phyloP scores from a whole-genome alignment of 2,113 vertebrate genomes.

The Castor canadensis region DNA sequence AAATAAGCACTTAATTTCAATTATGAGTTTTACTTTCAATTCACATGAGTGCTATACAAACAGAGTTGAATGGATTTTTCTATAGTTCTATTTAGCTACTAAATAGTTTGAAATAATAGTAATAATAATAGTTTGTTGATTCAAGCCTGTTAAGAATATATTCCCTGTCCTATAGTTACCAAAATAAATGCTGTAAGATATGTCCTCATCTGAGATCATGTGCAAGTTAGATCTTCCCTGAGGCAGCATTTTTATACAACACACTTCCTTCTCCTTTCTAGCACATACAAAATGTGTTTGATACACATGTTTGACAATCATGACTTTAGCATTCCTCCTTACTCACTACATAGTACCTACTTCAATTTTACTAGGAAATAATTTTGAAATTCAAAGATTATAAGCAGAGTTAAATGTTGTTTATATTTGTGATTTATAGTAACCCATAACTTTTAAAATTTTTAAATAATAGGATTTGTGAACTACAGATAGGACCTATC shows the following conservation, averaged over 20 bases:
- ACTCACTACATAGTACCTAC: background rate
- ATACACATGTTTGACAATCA: background rate
- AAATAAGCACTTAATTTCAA: constrained; percentile 24
- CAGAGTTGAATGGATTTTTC: background rate
- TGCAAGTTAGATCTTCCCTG: background rate
- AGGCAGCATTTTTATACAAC: background rate
- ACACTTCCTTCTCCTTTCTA: background rate
- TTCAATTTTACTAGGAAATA: background rate
- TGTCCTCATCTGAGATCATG: background rate
- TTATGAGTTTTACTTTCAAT: constrained; percentile 13
- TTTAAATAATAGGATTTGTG: constrained; percentile 37
- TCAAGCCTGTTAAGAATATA: background rate
- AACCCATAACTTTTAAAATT: constrained; percentile 3
- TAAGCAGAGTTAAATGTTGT: background rate
- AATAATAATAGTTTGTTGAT: background rate
- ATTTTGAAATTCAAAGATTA: constrained; percentile 40
- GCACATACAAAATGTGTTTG: background rate
- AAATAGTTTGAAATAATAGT: constrained; percentile 5
- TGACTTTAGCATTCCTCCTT: background rate
- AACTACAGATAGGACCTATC: constrained; percentile 48
- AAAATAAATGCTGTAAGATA: background rate
- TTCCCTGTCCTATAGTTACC: background rate
- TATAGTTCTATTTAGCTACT: background rate
- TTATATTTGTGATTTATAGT: constrained; percentile 5
- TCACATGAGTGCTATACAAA: background rate